Evolutionary conservation across 2,797 vertebrate species (phyloP).

Genomic region (Gymnoscopelus braueri): DNA sequence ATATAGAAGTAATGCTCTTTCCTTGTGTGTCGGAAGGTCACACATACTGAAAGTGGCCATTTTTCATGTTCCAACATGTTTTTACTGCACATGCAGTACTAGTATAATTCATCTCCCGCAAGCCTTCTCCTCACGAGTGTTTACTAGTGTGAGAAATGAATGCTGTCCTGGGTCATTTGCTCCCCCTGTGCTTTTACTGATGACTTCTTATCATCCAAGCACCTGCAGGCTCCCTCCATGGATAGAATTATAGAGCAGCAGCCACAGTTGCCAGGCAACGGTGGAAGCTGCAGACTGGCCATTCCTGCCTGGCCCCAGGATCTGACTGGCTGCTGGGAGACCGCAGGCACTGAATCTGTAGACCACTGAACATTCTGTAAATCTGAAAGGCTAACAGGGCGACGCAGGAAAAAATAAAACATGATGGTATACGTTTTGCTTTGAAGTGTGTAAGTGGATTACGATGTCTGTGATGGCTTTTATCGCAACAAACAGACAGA

Average conservation of each 20-base stretch:
- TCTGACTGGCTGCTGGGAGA: conserved; percentile 57
- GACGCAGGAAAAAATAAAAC: conserved; percentile 30
- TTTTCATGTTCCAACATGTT: neutral
- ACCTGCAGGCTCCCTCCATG: conserved; percentile 52
- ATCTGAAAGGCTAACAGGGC: conserved; percentile 41
- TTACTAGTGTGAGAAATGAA: conserved; percentile 63
- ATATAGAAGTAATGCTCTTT: conserved; percentile 1
- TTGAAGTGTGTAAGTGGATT: conserved; percentile 48
- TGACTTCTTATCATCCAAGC: conserved; percentile 32
- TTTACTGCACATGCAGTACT: too few species aligned
- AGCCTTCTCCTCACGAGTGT: conserved; percentile 27
- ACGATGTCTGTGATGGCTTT: conserved; percentile 41
- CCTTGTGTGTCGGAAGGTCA: neutral
- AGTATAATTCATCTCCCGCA: neutral
- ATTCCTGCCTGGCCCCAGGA: conserved; percentile 31
- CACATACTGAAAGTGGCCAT: neutral
- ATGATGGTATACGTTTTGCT: conserved; percentile 58
- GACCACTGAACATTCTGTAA: conserved; percentile 28
- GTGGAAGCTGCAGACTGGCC: conserved; percentile 34
- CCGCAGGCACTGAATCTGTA: conserved; percentile 22
- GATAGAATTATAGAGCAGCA: conserved; percentile 60
- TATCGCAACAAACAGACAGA: conserved; percentile 29
- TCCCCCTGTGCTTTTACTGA: conserved; percentile 20
- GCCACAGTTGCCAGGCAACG: conserved; percentile 74
- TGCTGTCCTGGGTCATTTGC: conserved; percentile 51